Base-by-base conservation (phyloP, 2,113 vertebrate genomes). In the Vanacampus margaritifer region DNA sequence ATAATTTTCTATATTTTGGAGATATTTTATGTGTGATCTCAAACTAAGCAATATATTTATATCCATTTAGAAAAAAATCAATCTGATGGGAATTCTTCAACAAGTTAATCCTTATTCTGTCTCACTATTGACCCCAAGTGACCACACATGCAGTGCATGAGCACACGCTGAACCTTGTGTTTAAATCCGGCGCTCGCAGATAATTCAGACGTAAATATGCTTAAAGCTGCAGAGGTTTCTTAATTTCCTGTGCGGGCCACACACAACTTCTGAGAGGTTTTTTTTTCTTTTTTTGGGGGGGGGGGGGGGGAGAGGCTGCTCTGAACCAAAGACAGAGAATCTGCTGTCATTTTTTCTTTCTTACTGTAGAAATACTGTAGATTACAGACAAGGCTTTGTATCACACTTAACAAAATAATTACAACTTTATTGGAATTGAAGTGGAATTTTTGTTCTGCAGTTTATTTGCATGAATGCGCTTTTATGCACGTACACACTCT, bases 201-300 rank as follows among this genome's bases (percentile, higher is more conserved):
- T 91, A 89, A 91, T 88, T 88, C 85, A 74, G 84, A 89, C 83
- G 89, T 87, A 93, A 92, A 92, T 91, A 91, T 88, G 83, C 89
- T 90, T 81, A 86, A 89, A 89, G 84, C 87, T 89, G 76, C 78
- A 41, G 86, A 92, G 89, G 91, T 89, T 91, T 91, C 86, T 92
- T 91, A 89, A 92, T 93, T 92, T 92, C 91, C 91, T 92, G 92
- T 92, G 85, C 39, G 74, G 91, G 87, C 91, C 92, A 92, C 91
- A 91, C 91, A 89, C 91, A 84, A 82, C 75, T 81, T 51, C 79
- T 70, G 74, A 83, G 80, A 79, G 8, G 6, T 6, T 14, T 24
- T 41, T 24, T 26, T 41, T 41, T 37, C 28, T 62, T 43, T 43
- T 50, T 50, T 46, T 19, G 7, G 13, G 13, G 54, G 17, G 32